These are phyloP conservation scores for Hartigia nigra DNA, from an alignment of 2,888 invertebrate species.

Conservation along the genomic window DNA sequence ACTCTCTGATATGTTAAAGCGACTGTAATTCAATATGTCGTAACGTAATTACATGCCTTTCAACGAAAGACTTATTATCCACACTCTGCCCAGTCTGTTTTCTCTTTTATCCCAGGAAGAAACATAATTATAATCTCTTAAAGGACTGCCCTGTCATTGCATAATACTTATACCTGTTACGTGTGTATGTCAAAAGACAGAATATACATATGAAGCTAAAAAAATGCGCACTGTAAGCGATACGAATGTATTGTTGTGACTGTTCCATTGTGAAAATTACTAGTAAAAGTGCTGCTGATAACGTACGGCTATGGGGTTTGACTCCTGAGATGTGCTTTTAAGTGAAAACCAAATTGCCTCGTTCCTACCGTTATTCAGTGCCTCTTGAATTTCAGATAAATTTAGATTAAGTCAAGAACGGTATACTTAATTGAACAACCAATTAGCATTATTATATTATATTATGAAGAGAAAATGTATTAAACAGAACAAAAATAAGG, in stretches of 20 bases:
- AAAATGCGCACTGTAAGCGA: background rate
- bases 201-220: background rate
- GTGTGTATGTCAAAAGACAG: background rate
- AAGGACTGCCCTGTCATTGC: background rate
- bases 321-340: background rate
- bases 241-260: background rate
- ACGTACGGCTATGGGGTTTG: background rate
- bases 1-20: background rate
- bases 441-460: slow-evolving; percentile 4
- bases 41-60: background rate
- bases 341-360: slow-evolving; percentile 7
- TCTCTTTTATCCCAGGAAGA: background rate
- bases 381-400: background rate
- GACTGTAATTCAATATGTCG: background rate
- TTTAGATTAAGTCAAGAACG: slow-evolving; percentile 9
- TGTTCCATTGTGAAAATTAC: background rate
- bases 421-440: slow-evolving; percentile 13
- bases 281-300: background rate
- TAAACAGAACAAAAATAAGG: background rate
- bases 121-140: background rate
- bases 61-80: background rate
- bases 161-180: background rate
- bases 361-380: slow-evolving; percentile 4
- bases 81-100: background rate
- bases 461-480: slow-evolving; percentile 4